Evolutionary conservation across 2,888 invertebrate species (phyloP).

Genomic region (Ptilodon capucinus): DNA sequence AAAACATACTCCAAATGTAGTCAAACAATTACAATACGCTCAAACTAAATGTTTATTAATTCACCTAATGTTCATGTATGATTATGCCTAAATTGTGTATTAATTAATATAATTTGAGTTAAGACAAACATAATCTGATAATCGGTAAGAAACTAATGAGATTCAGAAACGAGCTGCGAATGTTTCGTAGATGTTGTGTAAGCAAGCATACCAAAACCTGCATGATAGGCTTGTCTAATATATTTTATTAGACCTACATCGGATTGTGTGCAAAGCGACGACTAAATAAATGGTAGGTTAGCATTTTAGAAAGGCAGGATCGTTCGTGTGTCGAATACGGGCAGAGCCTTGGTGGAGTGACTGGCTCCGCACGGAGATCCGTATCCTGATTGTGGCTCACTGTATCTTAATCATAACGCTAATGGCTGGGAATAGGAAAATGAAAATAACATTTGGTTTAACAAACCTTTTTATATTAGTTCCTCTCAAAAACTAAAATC

Average conservation of each 20-base stretch:
- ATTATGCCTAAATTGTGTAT: too few species aligned
- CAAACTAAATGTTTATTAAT: too few species aligned
- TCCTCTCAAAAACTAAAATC: too few species aligned
- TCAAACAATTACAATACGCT: too few species aligned
- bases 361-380: conserved; percentile 60
- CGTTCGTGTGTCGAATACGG: conserved; percentile 55
- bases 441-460: too few species aligned
- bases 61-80: too few species aligned
- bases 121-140: too few species aligned
- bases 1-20: too few species aligned
- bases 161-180: not conserved
- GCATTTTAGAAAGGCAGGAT: conserved; percentile 63
- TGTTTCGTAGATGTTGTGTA: conserved; percentile 1
- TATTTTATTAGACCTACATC: conserved; percentile 22
- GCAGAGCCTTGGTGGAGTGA: conserved; percentile 68
- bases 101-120: too few species aligned
- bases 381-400: conserved; percentile 52
- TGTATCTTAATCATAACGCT: conserved; percentile 13
- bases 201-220: conserved; percentile 3
- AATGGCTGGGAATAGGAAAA: too few species aligned
- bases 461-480: too few species aligned
- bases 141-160: not conserved
- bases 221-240: not conserved
- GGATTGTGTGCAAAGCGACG: conserved; percentile 26
- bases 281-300: conserved; percentile 36